Base-by-base conservation (phyloP, 2,888 invertebrate genomes). In the Andrena trimmerana region DNA sequence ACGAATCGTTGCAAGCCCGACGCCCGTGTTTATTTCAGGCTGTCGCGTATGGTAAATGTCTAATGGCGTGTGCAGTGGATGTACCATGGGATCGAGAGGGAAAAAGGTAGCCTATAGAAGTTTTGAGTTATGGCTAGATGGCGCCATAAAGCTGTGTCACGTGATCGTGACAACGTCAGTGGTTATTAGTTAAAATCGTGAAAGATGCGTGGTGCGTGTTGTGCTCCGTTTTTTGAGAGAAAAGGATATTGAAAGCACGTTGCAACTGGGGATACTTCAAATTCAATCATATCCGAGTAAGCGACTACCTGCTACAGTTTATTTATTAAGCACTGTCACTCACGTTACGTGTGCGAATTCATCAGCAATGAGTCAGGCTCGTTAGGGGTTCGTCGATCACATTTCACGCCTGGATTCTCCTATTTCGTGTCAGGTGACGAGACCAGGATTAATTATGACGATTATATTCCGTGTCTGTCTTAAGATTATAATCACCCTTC, bases 291-390 rank as follows among this genome's bases (percentile, higher is more conserved):
- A 59, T 52, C 50, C n/a, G 52, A 48, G 8, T 33, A 7, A 57
- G 13, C 57, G 10, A n/a, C 24, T 76, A 31, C 13, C 48, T 27
- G 5, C 27, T 29, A 66, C 8, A 13, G 31, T 2, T 5, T 5
- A 16, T 20, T 29, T 60, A 31, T 62, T 33, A 3, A 7, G 3
- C 16, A 54, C 20, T 42, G n/a, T 71, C 50, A 67, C 16, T 70
- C 42, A 72, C 29, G 13, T 1, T 50, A 42, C 50, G 31, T 42
- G 62, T 31, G 36, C n/a, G 48, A 54, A 52, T 4, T 68, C 70
- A 48, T 27, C 20, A 77, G 68, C 78, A 83, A 54, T 81, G 74
- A 83, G 65, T 79, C 84, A 75, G 68, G 69, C 59, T 57, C 24
- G 29, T 63, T 36, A 29, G 52, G 10, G 33, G 20, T 83, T 83